Evolutionary conservation across 2,888 invertebrate species (phyloP), one percentile per base, ranked within the genome.

Genomic region (Ectropis crepuscularia): DNA sequence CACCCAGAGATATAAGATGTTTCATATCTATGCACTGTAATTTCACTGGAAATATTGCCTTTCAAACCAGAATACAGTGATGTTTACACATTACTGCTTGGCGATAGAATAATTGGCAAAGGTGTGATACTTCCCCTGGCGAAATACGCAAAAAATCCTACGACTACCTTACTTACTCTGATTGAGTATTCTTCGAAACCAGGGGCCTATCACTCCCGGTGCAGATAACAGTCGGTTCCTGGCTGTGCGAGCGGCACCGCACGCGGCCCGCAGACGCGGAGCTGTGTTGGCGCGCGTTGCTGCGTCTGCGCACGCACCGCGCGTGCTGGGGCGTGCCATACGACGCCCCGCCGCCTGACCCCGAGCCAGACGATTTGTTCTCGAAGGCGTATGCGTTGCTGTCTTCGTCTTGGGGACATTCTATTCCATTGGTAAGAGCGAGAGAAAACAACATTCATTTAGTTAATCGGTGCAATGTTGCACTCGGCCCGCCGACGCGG

Each of bases 401-500:
- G 12, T 69, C 87, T 0, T 84, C 79, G 0, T 79, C 85, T 0
- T 91, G 91, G 90, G 92, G 93, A 47, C 89, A 92, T 72, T 87
- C 82, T 38, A 77, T 93, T 65, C 93, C 93, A 0, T 61, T 90
- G 79, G 92, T 91, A n/a, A 81, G 85, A 28, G 41, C 16, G 41
- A 41, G 41, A 51, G 7, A 5, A 6, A 10, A 41, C 5, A 41
- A 4, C 4, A 28, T 4, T 28, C 16, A 28, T 28, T 28, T 28
- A 28, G 16, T 28, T 28, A 28, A 2, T 1, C 16, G 16, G 4
- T n/a, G 16, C 16, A 4, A 28, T 4, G 4, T 4, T 28, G 16
- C 16, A 28, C 16, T 28, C 16, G 16, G 16, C 16, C 0, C 41
- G 41, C 6, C 8, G 5, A 8, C 41, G 7, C 7, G 0, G 41